Conservation (phyloP, 2,888 invertebrate genomes). For the Sclerodermus sp. region DNA sequence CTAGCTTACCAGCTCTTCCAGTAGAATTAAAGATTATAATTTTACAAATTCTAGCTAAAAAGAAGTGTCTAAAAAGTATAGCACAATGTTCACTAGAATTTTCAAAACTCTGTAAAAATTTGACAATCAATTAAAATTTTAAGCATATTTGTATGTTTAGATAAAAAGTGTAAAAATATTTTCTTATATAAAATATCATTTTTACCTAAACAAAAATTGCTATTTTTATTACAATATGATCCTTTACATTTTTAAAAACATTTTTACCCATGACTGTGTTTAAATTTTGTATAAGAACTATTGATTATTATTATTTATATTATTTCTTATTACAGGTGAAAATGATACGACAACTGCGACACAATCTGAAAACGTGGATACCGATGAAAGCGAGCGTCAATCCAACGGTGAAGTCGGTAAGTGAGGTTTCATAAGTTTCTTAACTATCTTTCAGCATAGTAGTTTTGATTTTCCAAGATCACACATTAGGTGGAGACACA, state of each 20-base stretch:
- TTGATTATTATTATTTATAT: neutral
- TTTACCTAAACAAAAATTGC: constrained; percentile 2
- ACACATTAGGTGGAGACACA: too few species aligned
- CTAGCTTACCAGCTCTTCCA: constrained; percentile 54
- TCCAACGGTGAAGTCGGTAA: constrained; percentile 57
- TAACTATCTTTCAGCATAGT: neutral
- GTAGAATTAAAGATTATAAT: constrained; percentile 51
- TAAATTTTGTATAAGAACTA: too few species aligned
- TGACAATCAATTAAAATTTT: too few species aligned
- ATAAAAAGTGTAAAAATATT: neutral
- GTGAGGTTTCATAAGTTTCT: constrained; percentile 24
- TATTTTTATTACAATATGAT: neutral
- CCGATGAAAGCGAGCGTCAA: constrained; percentile 40
- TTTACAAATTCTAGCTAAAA: constrained; percentile 32
- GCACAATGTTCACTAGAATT: constrained; percentile 39
- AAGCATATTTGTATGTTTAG: too few species aligned
- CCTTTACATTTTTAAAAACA: neutral
- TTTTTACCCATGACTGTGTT: too few species aligned
- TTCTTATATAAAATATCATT: neutral
- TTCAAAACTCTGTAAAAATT: constrained; percentile 24
- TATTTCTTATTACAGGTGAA: constrained; percentile 24
- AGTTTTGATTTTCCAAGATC: too few species aligned
- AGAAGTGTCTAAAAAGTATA: constrained; percentile 27
- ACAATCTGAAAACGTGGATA: constrained; percentile 36
- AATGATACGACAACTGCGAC: constrained; percentile 18